Conservation (phyloP, 2,888 invertebrate genomes). For the Chrysolina oricalcia region DNA sequence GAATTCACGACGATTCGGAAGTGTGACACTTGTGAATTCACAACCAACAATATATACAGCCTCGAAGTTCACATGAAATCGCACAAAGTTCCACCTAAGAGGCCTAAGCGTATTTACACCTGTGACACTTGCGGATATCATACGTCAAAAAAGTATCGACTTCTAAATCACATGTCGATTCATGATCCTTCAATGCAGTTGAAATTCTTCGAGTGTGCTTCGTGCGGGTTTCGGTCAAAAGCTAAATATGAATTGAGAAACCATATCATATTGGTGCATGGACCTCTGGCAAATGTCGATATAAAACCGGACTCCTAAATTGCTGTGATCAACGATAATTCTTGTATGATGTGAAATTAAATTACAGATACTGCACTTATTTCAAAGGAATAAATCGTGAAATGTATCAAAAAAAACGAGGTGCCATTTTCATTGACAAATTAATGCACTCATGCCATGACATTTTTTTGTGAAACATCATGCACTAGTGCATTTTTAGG, state of each 20-base stretch:
- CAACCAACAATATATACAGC: too few relatives aligned
- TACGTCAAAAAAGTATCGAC: background rate
- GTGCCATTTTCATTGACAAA: too few relatives aligned
- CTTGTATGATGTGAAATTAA: too few relatives aligned
- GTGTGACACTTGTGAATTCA: slow-evolving; percentile 19
- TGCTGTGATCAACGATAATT: background rate
- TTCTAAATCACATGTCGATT: background rate
- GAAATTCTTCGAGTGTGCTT: background rate
- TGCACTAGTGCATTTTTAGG: too few relatives aligned
- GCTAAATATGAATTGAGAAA: background rate
- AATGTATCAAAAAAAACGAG: too few relatives aligned
- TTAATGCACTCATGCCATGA: too few relatives aligned
- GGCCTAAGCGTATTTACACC: background rate
- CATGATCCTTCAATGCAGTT: background rate
- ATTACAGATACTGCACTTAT: too few relatives aligned
- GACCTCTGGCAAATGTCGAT: background rate
- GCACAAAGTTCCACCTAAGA: background rate
- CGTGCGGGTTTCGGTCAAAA: background rate
- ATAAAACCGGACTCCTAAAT: background rate
- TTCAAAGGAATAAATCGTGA: too few relatives aligned
- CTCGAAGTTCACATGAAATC: slow-evolving; percentile 13
- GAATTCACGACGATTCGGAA: background rate
- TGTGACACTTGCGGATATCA: background rate
- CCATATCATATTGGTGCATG: background rate
- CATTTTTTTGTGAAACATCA: too few relatives aligned